Percentiles rank a stretch among this genome's conserved stretches.
These are phyloP conservation scores for Ceyx margarethae DNA, from an alignment of 2,113 vertebrate genomes.

Conservation along the genomic window DNA sequence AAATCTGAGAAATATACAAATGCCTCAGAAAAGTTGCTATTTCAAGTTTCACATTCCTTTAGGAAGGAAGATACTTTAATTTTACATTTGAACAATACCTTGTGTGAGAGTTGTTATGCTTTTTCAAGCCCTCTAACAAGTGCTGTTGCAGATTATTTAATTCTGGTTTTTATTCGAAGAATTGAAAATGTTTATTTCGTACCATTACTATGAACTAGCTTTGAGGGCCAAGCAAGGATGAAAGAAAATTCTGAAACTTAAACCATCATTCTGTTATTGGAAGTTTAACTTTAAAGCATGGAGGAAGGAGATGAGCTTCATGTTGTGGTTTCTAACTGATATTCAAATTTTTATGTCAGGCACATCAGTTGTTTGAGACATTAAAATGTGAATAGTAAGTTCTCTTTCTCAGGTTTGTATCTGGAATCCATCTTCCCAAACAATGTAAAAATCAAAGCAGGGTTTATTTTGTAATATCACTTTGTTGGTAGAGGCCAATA, in stretches of 20 bases:
- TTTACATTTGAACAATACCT: not conserved
- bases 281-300: conserved; percentile 27
- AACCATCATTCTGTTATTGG: not conserved
- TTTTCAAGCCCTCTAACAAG: not conserved
- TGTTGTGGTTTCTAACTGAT: not conserved
- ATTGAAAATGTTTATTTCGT: not conserved
- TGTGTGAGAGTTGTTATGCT: not conserved
- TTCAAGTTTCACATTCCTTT: not conserved
- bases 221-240: not conserved
- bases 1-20: not conserved
- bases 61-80: not conserved
- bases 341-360: not conserved
- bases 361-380: not conserved
- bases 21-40: not conserved
- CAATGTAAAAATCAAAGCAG: not conserved
- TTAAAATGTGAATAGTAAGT: not conserved
- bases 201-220: not conserved
- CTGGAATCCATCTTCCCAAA: not conserved
- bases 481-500: not conserved
- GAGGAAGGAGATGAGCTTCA: not conserved
- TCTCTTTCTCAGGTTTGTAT: not conserved
- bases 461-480: not conserved
- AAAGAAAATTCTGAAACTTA: not conserved
- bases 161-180: not conserved
- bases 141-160: not conserved